Evolutionary conservation across 2,113 vertebrate genomes (phyloP).

Genomic region (Melanerpes formicivorus): DNA sequence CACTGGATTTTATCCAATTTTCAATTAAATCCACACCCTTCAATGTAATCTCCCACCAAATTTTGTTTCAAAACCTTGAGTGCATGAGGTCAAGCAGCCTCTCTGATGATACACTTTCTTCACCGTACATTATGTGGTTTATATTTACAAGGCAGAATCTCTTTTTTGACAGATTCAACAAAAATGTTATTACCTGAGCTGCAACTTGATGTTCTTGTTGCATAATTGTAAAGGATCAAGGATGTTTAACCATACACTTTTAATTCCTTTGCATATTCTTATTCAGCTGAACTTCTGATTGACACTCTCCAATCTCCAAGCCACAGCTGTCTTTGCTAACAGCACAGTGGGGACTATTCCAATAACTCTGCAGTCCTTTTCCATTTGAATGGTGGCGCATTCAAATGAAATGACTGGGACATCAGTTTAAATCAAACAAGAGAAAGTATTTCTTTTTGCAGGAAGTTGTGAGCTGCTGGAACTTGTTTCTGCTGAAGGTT

Average conservation of each 20-base stretch:
- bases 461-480: neutral
- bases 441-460: neutral
- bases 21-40: neutral
- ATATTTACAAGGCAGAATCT: neutral
- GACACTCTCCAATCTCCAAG: neutral
- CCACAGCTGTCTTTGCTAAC: neutral
- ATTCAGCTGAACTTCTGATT: neutral
- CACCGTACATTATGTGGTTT: neutral
- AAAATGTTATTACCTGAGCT: neutral
- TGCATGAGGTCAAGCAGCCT: neutral
- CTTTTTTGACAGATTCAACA: neutral
- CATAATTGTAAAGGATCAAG: neutral
- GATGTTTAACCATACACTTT: neutral
- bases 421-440: neutral
- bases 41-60: neutral
- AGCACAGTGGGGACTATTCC: neutral
- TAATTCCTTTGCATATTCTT: neutral
- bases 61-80: neutral
- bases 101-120: neutral
- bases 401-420: neutral
- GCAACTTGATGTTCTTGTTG: neutral
- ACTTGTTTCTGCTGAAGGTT: neutral
- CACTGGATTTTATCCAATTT: neutral
- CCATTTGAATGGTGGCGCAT: neutral
- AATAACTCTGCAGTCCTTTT: neutral